Percentiles rank a stretch among this genome's conserved stretches.
Conservation (phyloP, 2,797 vertebrate genomes). For the Pelodytes ibericus region DNA sequence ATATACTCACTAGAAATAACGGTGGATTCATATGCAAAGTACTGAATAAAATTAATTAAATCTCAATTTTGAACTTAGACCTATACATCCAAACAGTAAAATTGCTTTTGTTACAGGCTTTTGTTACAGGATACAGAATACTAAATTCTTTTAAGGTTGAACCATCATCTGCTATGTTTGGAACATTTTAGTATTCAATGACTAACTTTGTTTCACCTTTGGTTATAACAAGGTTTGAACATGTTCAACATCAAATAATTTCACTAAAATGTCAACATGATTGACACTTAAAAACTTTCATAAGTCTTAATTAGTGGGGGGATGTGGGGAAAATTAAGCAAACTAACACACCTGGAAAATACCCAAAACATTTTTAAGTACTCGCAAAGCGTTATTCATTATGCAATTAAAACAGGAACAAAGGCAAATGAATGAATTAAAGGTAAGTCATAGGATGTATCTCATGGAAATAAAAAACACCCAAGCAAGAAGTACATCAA, state of each 20-base stretch:
- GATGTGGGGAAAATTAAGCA: slow-evolving; percentile 29
- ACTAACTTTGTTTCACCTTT: slow-evolving; percentile 24
- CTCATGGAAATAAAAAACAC: too few relatives aligned
- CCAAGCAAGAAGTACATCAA: too few relatives aligned
- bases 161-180: slow-evolving; percentile 7
- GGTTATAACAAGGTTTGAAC: slow-evolving; percentile 10
- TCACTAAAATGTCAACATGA: slow-evolving; percentile 42
- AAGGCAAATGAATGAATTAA: not conserved
- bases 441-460: too few relatives aligned
- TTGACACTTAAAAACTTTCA: slow-evolving; percentile 26
- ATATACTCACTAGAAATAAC: too few relatives aligned
- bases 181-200: slow-evolving; percentile 19
- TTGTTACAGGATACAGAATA: too few relatives aligned
- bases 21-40: too few relatives aligned
- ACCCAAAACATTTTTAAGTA: slow-evolving; percentile 2
- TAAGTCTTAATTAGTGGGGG: slow-evolving; percentile 24
- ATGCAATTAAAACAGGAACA: not conserved
- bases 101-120: too few relatives aligned
- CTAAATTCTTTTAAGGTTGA: slow-evolving; percentile 18
- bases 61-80: too few relatives aligned
- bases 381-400: not conserved
- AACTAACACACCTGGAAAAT: slow-evolving; percentile 29
- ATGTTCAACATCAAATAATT: slow-evolving; percentile 18
- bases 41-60: too few relatives aligned
- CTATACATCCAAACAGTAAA: too few relatives aligned